Conservation (phyloP, 2,797 vertebrate genomes). For the Halcyon badia region DNA sequence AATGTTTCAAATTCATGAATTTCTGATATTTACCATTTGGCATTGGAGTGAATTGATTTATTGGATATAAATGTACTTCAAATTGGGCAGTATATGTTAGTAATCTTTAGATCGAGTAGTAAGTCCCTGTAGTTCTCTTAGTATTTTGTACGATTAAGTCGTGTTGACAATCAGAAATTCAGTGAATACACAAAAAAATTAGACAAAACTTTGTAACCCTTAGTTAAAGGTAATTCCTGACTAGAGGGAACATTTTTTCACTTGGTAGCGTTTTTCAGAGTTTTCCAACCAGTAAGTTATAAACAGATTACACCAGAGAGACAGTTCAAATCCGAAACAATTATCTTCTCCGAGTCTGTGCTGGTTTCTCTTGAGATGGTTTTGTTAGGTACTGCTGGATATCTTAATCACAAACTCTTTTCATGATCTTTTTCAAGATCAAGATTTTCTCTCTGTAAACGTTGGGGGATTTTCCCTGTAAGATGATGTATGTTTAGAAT, state of each 20-base stretch:
- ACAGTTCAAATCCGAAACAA: background rate
- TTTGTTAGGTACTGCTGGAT: background rate
- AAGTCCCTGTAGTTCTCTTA: background rate
- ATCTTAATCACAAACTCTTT: background rate
- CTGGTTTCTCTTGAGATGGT: background rate
- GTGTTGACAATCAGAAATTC: background rate
- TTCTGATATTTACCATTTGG: background rate
- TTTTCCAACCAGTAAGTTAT: background rate
- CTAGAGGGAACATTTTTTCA: background rate
- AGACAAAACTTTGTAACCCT: background rate
- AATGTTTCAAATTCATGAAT: background rate
- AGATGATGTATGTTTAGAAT: background rate
- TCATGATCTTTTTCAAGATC: background rate
- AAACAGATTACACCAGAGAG: background rate
- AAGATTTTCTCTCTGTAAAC: background rate
- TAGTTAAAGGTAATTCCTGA: background rate
- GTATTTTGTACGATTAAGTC: background rate
- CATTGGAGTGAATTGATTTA: background rate
- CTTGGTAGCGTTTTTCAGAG: background rate
- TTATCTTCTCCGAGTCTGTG: background rate
- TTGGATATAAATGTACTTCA: background rate
- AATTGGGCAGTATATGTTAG: background rate
- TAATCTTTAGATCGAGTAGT: background rate
- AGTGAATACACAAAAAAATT: background rate
- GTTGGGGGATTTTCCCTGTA: background rate